A percentile compares a stretch with the other conserved stretches of the same genome.
These are phyloP conservation scores for Anhinga rufa DNA, from an alignment of 2,113 vertebrate genomes.

Conservation along the genomic window DNA sequence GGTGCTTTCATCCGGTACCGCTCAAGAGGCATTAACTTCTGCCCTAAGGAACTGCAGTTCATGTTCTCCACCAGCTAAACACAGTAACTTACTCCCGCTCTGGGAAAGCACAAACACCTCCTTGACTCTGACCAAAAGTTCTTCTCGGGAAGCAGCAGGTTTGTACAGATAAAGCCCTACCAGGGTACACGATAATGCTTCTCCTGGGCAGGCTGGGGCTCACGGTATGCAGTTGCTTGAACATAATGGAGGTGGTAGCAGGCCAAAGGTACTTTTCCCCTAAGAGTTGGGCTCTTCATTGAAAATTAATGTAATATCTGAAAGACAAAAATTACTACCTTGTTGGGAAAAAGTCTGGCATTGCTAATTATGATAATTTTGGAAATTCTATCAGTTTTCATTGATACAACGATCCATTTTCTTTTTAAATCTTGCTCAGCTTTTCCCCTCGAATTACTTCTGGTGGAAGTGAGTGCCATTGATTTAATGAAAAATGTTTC, in stretches of 20 bases:
- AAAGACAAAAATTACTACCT: neutral
- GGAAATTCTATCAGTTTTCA: neutral
- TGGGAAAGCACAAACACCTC: neutral
- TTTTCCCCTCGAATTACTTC: neutral
- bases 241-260: neutral
- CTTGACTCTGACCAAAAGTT: neutral
- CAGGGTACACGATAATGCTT: fast-evolving
- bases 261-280: neutral
- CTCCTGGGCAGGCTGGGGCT: neutral
- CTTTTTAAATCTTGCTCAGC: neutral
- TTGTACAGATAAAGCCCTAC: neutral
- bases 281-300: neutral
- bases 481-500: neutral
- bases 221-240: neutral
- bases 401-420: neutral
- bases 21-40: neutral
- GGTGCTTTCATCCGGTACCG: neutral
- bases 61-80: neutral
- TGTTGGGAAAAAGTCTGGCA: neutral
- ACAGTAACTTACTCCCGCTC: neutral
- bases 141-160: neutral
- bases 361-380: neutral
- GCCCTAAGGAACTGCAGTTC: neutral
- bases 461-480: neutral
- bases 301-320: neutral